Percentiles rank a stretch among this genome's conserved stretches.
Evolutionary conservation across 92 coral and sea anemone species (phyloP).

Genomic region (Scolanthus callimorphus): DNA sequence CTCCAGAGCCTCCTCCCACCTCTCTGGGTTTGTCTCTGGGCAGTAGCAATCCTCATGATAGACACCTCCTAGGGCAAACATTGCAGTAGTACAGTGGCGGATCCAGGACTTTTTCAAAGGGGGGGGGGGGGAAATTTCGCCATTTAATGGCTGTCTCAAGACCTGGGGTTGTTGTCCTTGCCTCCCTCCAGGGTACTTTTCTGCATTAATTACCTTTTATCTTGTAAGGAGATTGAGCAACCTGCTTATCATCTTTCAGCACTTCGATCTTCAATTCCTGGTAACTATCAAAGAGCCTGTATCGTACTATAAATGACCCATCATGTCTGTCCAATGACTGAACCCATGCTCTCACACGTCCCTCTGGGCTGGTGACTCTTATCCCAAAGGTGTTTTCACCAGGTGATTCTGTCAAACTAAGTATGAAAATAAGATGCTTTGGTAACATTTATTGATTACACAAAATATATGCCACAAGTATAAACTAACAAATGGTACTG

Average conservation of each 20-base stretch:
- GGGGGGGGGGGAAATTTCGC: too few species aligned
- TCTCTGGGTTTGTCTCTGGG: conserved; percentile 50
- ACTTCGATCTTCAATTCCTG: conserved; percentile 72
- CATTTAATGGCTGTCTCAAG: too few species aligned
- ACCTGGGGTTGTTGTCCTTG: too few species aligned
- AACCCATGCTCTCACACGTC: conserved; percentile 86
- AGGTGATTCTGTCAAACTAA: conserved; percentile 84
- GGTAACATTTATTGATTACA: too few species aligned
- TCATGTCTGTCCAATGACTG: conserved; percentile 89
- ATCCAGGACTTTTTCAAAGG: too few species aligned
- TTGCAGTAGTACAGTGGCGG: too few species aligned
- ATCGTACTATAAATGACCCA: conserved; percentile 94
- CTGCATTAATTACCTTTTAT: conserved; percentile 58
- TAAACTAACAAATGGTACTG: too few species aligned
- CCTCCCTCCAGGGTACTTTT: too few species aligned
- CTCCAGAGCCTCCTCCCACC: conserved; percentile 69
- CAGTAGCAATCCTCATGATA: conserved; percentile 94
- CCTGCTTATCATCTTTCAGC: conserved; percentile 66
- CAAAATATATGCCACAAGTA: too few species aligned
- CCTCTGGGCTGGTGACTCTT: conserved; percentile 47
- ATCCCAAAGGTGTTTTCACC: conserved; percentile 88
- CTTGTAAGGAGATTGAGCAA: conserved; percentile 82
- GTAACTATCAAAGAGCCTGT: conserved; percentile 79
- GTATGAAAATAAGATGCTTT: neutral
- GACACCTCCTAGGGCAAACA: conserved; percentile 71